phyloP scores from a whole-genome alignment of 2,797 vertebrate genomes.

The Phoeniculus purpureus region DNA sequence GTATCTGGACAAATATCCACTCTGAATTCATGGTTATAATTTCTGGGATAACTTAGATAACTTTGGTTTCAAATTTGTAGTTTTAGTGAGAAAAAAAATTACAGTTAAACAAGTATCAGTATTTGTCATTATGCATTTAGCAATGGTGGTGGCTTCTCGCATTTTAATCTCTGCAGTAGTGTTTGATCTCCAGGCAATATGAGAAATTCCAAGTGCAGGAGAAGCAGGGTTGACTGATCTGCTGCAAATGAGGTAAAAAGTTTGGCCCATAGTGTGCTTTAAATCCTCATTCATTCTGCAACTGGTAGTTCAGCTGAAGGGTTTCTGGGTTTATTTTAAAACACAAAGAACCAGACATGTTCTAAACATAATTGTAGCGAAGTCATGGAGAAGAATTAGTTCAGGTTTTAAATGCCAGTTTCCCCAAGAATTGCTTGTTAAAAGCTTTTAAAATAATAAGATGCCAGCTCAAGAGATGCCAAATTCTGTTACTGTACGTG shows the following conservation, averaged over 20 bases:
- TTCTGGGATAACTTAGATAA: neutral
- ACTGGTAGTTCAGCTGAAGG: neutral
- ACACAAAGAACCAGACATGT: neutral
- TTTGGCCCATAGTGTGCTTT: neutral
- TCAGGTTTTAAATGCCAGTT: neutral
- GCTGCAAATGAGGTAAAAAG: neutral
- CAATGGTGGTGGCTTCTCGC: neutral
- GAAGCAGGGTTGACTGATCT: neutral
- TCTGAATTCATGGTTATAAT: neutral
- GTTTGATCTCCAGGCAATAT: neutral
- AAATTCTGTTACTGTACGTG: neutral
- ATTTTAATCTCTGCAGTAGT: neutral
- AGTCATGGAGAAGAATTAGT: neutral
- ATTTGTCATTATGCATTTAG: neutral
- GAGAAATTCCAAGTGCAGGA: neutral
- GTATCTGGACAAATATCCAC: neutral
- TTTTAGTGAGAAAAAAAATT: neutral
- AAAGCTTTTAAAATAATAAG: neutral
- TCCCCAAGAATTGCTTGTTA: neutral
- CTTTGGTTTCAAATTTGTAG: neutral
- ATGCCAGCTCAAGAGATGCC: neutral
- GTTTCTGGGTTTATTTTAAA: neutral
- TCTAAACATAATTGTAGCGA: neutral
- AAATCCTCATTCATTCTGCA: neutral
- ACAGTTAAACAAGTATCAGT: neutral